Base-by-base conservation (phyloP, 2,797 vertebrate species). In the Dallia pectoralis region DNA sequence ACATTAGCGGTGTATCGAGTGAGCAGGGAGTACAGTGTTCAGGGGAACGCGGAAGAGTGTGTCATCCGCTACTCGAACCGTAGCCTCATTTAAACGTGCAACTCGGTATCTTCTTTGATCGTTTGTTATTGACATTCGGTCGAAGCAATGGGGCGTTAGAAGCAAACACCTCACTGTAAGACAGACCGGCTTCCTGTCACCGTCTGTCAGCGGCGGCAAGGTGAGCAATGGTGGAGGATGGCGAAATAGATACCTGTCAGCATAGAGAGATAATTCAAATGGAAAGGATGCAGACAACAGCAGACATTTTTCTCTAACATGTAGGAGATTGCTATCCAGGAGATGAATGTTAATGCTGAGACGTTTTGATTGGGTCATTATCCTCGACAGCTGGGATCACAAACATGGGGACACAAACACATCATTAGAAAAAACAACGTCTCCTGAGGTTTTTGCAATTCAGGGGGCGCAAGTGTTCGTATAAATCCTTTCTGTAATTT, bases 281-380 rank as follows among this genome's bases (percentile, higher is more conserved):
- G 82, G 78, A 81, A 81, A 73, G 67, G 71, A 85, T 70, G 68
- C 71, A 78, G 87, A 89, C 85, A 86, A 79, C 70, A 22, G 77
- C 77, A 86, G 82, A 85, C 83, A 85, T 87, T 82, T 64, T 86
- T 78, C 80, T 81, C 79, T 75, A 77, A 83, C 67, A 32, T 72
- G 67, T 56, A 70, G 70, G 65, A 78, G 82, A 87, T 87, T 74
- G 73, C 67, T 86, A 87, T 89, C 87, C 75, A 0, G 47, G n/a
- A 85, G 80, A 85, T 71, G 73, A 85, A 80, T 72, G 75, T 74
- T 78, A 69, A 74, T 83, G 76, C 70, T 30, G 59, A 29, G 30
- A 68, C 47, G 15, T 47, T 84, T 80, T 81, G 82, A 86, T 83
- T 76, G 72, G 75, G 15, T 66, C 64, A 74, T 80, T 76, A 53